Evolutionary conservation across 2,113 vertebrate species (phyloP).

Genomic region (Agelaius tricolor): DNA sequence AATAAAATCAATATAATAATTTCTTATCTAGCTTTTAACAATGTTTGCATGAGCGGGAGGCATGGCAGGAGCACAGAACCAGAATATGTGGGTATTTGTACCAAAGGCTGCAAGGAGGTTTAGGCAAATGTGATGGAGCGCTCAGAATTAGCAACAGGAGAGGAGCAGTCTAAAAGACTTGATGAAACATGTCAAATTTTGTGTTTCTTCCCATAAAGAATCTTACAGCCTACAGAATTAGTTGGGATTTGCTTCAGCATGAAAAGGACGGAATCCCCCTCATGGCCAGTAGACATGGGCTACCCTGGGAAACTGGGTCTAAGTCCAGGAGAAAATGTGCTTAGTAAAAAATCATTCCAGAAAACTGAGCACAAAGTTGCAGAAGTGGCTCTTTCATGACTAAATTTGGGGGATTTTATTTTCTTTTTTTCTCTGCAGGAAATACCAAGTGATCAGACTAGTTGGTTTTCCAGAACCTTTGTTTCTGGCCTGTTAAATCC

Average conservation of each 20-base stretch:
- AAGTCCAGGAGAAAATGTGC: neutral
- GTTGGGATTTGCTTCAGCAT: neutral
- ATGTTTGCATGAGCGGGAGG: neutral
- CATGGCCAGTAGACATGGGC: neutral
- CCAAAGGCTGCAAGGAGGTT: neutral
- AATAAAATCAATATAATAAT: neutral
- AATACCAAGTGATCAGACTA: neutral
- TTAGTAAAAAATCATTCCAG: neutral
- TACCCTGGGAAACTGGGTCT: neutral
- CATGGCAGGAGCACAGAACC: too few relatives aligned
- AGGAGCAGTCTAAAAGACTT: neutral
- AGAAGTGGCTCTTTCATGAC: neutral
- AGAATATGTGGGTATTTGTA: neutral
- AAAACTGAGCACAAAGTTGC: neutral
- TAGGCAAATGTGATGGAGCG: accelerated
- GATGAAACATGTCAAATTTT: neutral
- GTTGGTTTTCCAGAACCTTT: neutral
- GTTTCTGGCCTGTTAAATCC: neutral
- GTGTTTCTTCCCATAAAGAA: neutral
- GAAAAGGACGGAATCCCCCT: neutral
- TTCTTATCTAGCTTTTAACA: neutral
- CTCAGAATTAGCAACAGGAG: neutral
- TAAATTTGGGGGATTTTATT: neutral
- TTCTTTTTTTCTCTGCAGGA: neutral
- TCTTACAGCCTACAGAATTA: neutral